Evolutionary conservation across 2,797 vertebrate genomes (phyloP), one percentile per base, ranked within the genome.

Genomic region (Chloroceryle amazona): DNA sequence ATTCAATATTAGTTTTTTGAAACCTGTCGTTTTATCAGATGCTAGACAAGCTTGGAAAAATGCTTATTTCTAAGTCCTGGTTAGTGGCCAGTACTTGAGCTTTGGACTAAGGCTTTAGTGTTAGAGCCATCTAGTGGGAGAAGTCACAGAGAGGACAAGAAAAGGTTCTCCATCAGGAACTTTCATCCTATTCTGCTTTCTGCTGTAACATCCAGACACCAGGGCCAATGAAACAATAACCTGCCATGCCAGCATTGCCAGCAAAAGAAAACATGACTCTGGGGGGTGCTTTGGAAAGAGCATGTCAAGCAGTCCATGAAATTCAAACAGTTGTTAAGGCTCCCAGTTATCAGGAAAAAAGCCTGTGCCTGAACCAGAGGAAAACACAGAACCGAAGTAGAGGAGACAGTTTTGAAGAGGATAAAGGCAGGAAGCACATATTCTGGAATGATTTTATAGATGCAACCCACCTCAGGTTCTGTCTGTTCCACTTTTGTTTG

Each of bases 41-140:
- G 6, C 28, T 66, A 42, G 12, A 62, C 11, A 33, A 75, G 17
- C 20, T 61, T 47, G 19, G 19, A 21, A 68, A 62, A 78, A 21
- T 1, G 1, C 6, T 0, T 26, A 46, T 42, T 75, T 55, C 8
- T 3, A 31, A 58, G 8, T 25, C 16, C 28, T 42, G 26, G 9
- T 31, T 42, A 84, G 41, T 5, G 29, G 33, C 25, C n/a, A 54
- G 20, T 23, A 39, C 42, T 68, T 23, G 10, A 73, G 55, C 23
- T 41, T 65, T 29, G 22, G n/a, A 52, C 9, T 61, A 91, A 70
- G 2, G 1, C 82, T 91, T 95, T 49, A 54, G 33, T 49, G 28
- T 60, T 93, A 88, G 94, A 91, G 96, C 93, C 95, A 96, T 67
- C 96, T 97, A 97, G 96, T 90, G 96, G 95, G 74, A 84, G 37